Conservation (phyloP, 2,888 invertebrate species). For the Zygothrica quintamaculata region DNA sequence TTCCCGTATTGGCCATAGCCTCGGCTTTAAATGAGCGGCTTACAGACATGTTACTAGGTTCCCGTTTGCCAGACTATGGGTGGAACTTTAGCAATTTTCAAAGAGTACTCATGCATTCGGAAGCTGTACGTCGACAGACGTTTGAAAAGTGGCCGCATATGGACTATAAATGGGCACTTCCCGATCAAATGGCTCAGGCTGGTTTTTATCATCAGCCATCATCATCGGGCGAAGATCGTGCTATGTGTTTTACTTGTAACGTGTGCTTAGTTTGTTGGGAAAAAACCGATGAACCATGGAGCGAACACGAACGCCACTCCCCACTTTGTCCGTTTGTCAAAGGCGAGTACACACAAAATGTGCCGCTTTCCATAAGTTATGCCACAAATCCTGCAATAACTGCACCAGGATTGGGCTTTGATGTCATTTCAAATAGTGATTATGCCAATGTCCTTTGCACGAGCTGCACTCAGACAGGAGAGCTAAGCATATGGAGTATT, state of each 20-base stretch:
- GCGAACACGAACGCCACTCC: constrained; percentile 97
- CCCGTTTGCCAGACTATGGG: constrained; percentile 83
- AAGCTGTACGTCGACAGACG: constrained; percentile 94
- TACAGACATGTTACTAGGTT: constrained; percentile 88
- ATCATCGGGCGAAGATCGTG: constrained; percentile 94
- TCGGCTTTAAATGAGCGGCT: constrained; percentile 95
- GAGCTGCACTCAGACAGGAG: constrained; percentile 86
- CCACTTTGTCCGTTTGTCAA: constrained; percentile 96
- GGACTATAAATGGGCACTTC: constrained; percentile 98
- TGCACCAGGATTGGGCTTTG: constrained; percentile 84
- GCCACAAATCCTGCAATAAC: constrained; percentile 91
- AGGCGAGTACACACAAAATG: constrained; percentile 97
- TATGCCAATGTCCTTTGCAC: constrained; percentile 87
- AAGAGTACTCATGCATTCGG: constrained; percentile 93
- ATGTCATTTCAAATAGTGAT: constrained; percentile 87
- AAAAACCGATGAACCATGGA: constrained; percentile 98
- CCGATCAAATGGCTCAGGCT: constrained; percentile 98
- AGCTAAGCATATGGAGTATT: constrained; percentile 93
- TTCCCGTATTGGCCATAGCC: constrained; percentile 94
- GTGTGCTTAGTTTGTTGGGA: constrained; percentile 99
- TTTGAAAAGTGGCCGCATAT: constrained; percentile 98
- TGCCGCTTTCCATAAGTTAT: constrained; percentile 93
- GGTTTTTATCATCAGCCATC: constrained; percentile 98
- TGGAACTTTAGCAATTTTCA: constrained; percentile 82
- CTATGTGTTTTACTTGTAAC: constrained; percentile 98